Evolutionary conservation across 2,797 vertebrate species (phyloP).

Genomic region (Austrolebias charrua): DNA sequence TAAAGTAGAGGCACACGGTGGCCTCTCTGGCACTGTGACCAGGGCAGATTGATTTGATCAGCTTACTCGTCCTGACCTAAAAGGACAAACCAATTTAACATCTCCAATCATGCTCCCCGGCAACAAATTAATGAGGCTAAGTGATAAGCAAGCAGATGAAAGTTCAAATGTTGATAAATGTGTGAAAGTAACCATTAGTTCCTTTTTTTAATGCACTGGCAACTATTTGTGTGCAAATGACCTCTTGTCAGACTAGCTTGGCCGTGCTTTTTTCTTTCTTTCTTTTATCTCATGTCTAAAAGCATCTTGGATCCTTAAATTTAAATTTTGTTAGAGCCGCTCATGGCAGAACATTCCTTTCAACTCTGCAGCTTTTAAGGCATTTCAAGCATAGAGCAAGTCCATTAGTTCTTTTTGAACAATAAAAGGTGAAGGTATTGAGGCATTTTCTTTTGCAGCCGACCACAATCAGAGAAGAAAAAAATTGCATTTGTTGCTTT

Average conservation of each 20-base stretch:
- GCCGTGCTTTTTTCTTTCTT: conserved; percentile 1
- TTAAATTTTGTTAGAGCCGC: conserved; percentile 15
- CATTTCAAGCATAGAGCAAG: conserved; percentile 21
- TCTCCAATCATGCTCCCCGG: conserved; percentile 20
- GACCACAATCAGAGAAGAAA: background rate
- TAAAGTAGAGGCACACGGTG: background rate
- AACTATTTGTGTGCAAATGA: conserved; percentile 2
- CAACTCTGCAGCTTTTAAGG: conserved; percentile 20
- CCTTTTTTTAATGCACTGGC: background rate
- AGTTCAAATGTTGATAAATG: conserved; percentile 16
- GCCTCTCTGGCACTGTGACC: background rate
- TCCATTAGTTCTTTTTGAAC: conserved; percentile 18
- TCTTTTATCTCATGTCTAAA: conserved; percentile 25
- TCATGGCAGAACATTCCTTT: conserved; percentile 15
- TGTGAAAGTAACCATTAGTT: conserved; percentile 1
- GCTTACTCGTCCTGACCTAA: conserved; percentile 17
- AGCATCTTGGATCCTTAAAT: conserved; percentile 17
- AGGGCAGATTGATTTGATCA: conserved; percentile 5
- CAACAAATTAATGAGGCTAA: conserved; percentile 25
- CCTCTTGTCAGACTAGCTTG: conserved; percentile 19
- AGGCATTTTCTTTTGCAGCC: background rate
- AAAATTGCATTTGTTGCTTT: too few species aligned
- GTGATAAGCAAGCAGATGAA: conserved; percentile 3
- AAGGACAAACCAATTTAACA: conserved; percentile 18
- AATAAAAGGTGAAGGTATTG: background rate